Evolutionary conservation across 2,797 vertebrate genomes (phyloP), one percentile per base, ranked within the genome.

Genomic region (Myotis pilosus): DNA sequence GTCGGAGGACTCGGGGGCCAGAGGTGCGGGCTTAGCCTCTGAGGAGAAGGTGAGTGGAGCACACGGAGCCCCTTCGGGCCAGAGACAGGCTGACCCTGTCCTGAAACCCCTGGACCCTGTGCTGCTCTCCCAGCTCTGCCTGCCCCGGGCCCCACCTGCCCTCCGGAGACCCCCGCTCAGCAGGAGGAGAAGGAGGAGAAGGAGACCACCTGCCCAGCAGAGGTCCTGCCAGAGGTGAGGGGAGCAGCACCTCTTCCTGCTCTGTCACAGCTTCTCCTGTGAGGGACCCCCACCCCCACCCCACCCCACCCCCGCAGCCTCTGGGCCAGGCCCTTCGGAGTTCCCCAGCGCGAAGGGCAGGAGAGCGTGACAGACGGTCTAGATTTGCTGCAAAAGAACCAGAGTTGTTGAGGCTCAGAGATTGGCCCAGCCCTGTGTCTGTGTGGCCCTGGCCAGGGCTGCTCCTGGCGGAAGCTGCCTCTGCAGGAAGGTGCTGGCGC

Each of bases 161-260:
- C 51, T 38, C 79, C 4, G 16, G 72, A 89, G 51, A 28, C 41
- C 38, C 30, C 84, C 19, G 44, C 33, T 57, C 41, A 36, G 38
- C 92, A 72, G 12, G 47, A 95, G 22, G 28, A 82, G 28, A 53
- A 74, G 78, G 30, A 64, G 8, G 60, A 47, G 16, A 7, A 95
- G 17, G 55, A 89, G n/a, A 69, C 91, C 4, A 1, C 62, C 33
- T 25, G 74, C 33, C 81, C 80, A 6, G 38, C 8, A 1, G 68
- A 33, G n/a, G 49, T 53, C 2, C 84, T 36, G 3, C 93, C 89
- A 25, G 96, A 97, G 94, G 97, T 97, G 72, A 94, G 96, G 44
- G 19, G 22, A 33, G 11, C 0, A 6, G 30, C 5, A 2, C 15
- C 1, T 60, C 69, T 25, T 20, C 23, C 36, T 94, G 3, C 28